Evolutionary conservation across 1,140 invertebrate species (phyloP), one percentile per base, ranked within the genome.

Genomic region (Apolygus lucorum): DNA sequence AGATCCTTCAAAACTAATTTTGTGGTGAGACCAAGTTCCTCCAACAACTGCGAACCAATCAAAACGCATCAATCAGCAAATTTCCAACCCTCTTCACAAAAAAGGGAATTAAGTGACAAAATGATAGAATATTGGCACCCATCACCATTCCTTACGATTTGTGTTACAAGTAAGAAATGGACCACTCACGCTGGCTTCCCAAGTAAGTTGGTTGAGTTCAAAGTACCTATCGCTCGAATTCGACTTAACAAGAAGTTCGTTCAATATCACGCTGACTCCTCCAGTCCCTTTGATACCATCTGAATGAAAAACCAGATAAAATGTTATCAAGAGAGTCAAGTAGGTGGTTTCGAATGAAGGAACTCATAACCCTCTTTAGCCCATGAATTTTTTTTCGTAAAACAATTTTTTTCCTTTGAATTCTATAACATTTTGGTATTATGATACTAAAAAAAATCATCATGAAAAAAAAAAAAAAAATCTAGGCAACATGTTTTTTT

Each of bases 171-270:
- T n/a, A n/a, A n/a, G n/a, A n/a, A n/a, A n/a, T n/a, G n/a, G n/a
- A n/a, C 2, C 29, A 72, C 63, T 29, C 49, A 72, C 71, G 64
- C 28, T 69, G 13, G 29, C 67, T 34, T 69, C 67, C 29, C 68
- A 69, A 26, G 28, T 21, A 13, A 72, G 28, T 28, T 63, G 54
- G 24, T 72, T 72, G 52, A 72, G 34, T 14, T 52, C 59, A n/a
- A 72, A 49, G 27, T 67, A 52, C 2, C 21, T 72, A 52, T 72
- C 71, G 22, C 62, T 67, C 2, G 62, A 68, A 11, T 8, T 17
- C 17, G 71, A 69, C 28, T 64, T 66, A 63, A 72, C 67, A 52
- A 67, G 62, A 17, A 72, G 34, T 52, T 63, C 71, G 27, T 66
- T 59, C 17, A 72, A 11, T 26, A 67, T 13, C 21, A 69, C 2